Evolutionary conservation across 2,113 vertebrate genomes (phyloP).

Genomic region (Mustela nigripes): DNA sequence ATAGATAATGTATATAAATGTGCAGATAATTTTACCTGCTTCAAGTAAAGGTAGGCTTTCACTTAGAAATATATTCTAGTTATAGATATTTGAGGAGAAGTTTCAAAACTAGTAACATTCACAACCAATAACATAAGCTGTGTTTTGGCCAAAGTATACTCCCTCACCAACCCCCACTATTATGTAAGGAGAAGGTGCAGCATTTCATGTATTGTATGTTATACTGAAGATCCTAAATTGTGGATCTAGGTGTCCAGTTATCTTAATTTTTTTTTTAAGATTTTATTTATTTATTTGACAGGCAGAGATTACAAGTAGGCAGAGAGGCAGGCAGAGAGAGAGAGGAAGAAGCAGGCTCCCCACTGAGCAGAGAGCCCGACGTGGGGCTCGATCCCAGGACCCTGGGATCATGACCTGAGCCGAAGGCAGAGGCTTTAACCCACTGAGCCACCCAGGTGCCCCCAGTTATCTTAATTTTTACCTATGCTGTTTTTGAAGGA

Average conservation of each 20-base stretch:
- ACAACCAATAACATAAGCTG: neutral
- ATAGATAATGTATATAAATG: neutral
- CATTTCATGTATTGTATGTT: conserved; percentile 37
- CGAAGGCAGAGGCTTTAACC: no score
- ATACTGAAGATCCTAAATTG: conserved; percentile 28
- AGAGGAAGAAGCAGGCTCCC: no score
- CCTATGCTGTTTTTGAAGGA: neutral
- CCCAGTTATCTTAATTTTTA: conserved; percentile 38
- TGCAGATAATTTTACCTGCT: conserved; percentile 35
- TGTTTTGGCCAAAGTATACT: conserved; percentile 39
- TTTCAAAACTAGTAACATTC: neutral
- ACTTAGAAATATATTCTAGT: conserved; percentile 39
- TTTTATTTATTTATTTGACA: no score
- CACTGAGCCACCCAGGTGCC: no score
- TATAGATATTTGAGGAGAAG: conserved; percentile 7
- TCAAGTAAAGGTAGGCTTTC: conserved; percentile 46
- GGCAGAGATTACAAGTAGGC: no score
- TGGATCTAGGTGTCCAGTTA: neutral
- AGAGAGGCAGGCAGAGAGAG: no score
- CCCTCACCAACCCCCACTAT: neutral
- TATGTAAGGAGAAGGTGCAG: conserved; percentile 63
- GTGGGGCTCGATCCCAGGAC: no score
- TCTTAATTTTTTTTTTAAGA: neutral
- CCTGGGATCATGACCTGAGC: no score
- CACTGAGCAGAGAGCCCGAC: no score